Base-by-base conservation (phyloP, 37 sponge, comb jelly and placozoan genomes). In the Agelas oroides region DNA sequence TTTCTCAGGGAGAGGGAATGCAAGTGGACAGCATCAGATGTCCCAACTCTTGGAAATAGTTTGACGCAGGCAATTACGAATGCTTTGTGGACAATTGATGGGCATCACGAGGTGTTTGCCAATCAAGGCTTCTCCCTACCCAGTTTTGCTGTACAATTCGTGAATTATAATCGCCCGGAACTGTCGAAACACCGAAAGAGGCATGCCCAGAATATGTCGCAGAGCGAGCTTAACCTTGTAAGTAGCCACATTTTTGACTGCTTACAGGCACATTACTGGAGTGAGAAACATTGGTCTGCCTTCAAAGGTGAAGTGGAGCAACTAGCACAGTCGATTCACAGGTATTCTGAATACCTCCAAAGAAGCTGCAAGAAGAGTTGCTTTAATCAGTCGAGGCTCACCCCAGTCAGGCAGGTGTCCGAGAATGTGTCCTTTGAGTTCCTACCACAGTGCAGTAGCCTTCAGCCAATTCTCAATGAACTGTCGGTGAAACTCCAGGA, bases 51-150 rank as follows among this genome's bases (percentile, higher is more conserved):
- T 65, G 80, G 80, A 15, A 27, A 25, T 11, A 12, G 53, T 3
- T 79, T 79, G 19, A 38, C 65, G 69, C 35, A 46, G 21, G 6
- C 13, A 27, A 36, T 77, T 16, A 33, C 20, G 8, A 64, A 77
- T 34, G 27, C 39, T 34, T 39, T 77, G 46, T 79, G 79, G 79
- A 65, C 64, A 27, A 65, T 79, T 14, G 78, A 77, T 35, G 78
- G 78, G 5, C 78, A 77, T 53, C 74, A 73, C 23, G 57, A 74
- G 11, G 53, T 58, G 32, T n/a, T 74, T 27, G 58, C 56, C 27
- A 40, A 58, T 8, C 16, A 32, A 59, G 38, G 38, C 20, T 40
- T 37, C 33, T 20, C 62, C 12, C 14, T 77, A 18, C 77, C 77
- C 8, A 8, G 11, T 20, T 17, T 77, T 5, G 58, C 60, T 25